These are phyloP conservation scores for Xiphorhynchus elegans DNA, from an alignment of 2,113 vertebrate genomes.

Conservation along the genomic window DNA sequence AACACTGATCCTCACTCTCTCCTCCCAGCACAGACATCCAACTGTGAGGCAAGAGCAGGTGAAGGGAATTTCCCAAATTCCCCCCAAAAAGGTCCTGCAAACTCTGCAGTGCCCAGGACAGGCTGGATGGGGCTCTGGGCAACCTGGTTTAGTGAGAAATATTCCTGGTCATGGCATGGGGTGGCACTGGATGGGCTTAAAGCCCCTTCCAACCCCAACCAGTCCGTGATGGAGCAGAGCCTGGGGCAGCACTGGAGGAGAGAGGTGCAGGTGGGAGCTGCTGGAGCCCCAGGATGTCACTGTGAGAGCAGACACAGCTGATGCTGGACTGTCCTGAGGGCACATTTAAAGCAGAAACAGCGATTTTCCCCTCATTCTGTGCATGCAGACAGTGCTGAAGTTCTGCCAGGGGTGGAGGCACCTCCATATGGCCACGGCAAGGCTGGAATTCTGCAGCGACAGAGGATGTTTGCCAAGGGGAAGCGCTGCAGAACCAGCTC, in stretches of 20 bases:
- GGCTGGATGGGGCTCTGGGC: background rate
- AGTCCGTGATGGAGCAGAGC: background rate
- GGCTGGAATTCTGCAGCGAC: background rate
- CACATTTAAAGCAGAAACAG: background rate
- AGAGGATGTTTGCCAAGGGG: background rate
- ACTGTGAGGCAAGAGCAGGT: background rate
- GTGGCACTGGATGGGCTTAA: too few species aligned
- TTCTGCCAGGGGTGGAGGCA: background rate
- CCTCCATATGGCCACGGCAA: background rate
- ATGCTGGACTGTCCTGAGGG: background rate
- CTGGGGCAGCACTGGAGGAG: background rate
- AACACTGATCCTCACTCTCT: accelerated
- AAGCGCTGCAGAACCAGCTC: background rate
- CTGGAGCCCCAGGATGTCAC: background rate
- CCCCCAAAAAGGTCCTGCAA: background rate
- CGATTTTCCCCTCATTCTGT: background rate
- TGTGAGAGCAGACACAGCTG: background rate
- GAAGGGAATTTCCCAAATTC: background rate
- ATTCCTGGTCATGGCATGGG: background rate
- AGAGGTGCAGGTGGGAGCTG: accelerated
- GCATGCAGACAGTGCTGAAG: background rate
- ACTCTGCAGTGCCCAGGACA: background rate
- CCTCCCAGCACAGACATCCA: background rate
- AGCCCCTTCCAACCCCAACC: background rate
- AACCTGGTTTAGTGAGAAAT: background rate